Evolutionary conservation across 2,113 vertebrate species (phyloP).

Genomic region (Nycticebus coucang): DNA sequence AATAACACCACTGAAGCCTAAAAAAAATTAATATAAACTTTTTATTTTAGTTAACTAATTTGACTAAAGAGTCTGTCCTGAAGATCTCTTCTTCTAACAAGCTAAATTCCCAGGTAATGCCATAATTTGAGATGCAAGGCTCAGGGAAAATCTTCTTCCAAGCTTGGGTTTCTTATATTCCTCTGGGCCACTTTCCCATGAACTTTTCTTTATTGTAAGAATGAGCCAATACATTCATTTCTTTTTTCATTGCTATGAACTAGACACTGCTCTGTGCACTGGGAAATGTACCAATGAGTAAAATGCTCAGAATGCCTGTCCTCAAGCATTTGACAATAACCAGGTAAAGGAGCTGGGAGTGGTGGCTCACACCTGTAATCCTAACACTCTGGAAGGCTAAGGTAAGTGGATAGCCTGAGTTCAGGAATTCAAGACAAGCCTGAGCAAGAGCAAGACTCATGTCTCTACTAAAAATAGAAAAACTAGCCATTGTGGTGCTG

Average conservation of each 20-base stretch:
- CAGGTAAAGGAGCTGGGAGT: background rate
- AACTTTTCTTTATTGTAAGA: background rate
- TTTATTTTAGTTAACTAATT: background rate
- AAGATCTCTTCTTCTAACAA: background rate
- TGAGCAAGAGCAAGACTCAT: too few relatives aligned
- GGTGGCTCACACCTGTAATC: too few relatives aligned
- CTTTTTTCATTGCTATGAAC: background rate
- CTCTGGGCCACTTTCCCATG: background rate
- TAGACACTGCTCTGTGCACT: background rate
- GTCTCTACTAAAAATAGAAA: too few relatives aligned
- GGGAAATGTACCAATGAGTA: background rate
- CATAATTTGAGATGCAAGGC: background rate
- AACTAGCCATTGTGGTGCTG: too few relatives aligned
- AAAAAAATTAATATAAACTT: background rate
- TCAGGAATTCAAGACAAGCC: too few relatives aligned
- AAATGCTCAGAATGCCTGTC: background rate
- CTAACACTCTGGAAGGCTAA: too few relatives aligned
- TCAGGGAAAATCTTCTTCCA: background rate
- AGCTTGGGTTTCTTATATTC: background rate
- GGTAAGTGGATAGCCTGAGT: too few relatives aligned
- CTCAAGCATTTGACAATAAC: background rate
- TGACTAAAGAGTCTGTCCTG: background rate
- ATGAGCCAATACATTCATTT: background rate
- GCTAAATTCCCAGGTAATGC: background rate
- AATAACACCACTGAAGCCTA: background rate